Percentiles rank a stretch among this genome's conserved stretches.
Conservation (phyloP, 2,113 vertebrate species). For the Pampusana beccarii region DNA sequence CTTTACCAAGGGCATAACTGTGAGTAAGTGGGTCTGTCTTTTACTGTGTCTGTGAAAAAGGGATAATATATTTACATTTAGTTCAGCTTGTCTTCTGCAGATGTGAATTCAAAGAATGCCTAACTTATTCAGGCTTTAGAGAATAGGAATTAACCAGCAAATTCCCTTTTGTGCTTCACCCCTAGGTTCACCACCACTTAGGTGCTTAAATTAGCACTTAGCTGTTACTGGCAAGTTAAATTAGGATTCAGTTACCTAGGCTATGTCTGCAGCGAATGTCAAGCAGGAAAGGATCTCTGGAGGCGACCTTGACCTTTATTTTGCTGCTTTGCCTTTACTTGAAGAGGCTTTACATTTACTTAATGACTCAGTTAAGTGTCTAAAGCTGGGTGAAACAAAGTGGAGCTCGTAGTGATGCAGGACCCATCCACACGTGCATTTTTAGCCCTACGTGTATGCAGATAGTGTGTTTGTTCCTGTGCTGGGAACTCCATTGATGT, state of each 20-base stretch:
- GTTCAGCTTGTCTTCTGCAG: background rate
- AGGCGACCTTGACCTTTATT: background rate
- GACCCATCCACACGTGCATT: accelerated
- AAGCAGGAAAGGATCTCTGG: background rate
- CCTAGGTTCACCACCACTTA: background rate
- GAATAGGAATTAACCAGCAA: background rate
- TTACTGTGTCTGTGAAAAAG: background rate
- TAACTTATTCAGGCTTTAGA: background rate
- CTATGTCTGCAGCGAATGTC: background rate
- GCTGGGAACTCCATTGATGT: background rate
- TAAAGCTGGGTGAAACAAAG: background rate
- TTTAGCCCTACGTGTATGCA: background rate
- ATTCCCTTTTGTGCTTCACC: background rate
- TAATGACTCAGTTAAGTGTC: background rate
- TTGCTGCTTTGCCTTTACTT: background rate
- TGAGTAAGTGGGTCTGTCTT: background rate
- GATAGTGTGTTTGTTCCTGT: background rate
- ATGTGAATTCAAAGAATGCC: background rate
- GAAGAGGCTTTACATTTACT: background rate
- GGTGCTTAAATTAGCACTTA: background rate
- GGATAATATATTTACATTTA: background rate
- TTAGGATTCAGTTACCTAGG: background rate
- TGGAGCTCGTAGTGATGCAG: background rate
- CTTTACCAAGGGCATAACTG: background rate
- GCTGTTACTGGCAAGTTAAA: background rate